Evolutionary conservation across 2,888 invertebrate genomes (phyloP).

Genomic region (Proisotoma minuta): DNA sequence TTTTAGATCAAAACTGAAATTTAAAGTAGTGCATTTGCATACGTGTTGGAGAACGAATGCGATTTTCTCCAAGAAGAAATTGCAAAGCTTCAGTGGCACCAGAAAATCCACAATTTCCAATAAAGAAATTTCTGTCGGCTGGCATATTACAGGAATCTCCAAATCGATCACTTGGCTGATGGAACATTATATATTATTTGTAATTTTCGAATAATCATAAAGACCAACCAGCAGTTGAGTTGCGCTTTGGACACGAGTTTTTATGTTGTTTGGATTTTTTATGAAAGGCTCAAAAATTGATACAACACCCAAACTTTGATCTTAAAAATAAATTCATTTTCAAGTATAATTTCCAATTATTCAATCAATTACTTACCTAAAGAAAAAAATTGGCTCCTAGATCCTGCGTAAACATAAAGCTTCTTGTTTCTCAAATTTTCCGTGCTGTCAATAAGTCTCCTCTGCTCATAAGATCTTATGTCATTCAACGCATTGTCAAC

Average conservation of each 20-base stretch:
- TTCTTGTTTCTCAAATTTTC: conserved; percentile 36
- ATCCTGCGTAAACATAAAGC: conserved; percentile 43
- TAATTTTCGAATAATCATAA: background rate
- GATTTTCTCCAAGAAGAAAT: conserved; percentile 32
- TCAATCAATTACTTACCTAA: conserved; percentile 25
- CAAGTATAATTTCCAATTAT: background rate
- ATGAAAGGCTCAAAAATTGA: conserved; percentile 39
- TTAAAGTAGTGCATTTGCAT: background rate
- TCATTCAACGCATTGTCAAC: conserved; percentile 35
- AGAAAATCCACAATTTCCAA: conserved; percentile 43
- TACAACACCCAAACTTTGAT: conserved; percentile 33
- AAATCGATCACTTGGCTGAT: conserved; percentile 33
- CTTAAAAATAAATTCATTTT: conserved; percentile 13
- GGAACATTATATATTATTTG: background rate
- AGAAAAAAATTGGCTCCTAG: conserved; percentile 36
- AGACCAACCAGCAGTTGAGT: conserved; percentile 28
- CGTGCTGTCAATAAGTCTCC: conserved; percentile 41
- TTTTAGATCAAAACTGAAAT: background rate
- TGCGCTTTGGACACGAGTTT: conserved; percentile 36
- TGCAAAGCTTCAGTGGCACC: conserved; percentile 35
- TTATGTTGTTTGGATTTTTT: conserved; percentile 26
- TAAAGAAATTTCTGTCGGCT: conserved; percentile 24
- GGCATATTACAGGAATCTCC: conserved; percentile 29
- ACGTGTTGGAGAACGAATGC: conserved; percentile 27
- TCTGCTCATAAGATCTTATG: conserved; percentile 33